Percentiles rank a stretch among this genome's conserved stretches.
Evolutionary conservation across 2,888 invertebrate genomes (phyloP).

Genomic region (Pycnomerus fuliginosus): DNA sequence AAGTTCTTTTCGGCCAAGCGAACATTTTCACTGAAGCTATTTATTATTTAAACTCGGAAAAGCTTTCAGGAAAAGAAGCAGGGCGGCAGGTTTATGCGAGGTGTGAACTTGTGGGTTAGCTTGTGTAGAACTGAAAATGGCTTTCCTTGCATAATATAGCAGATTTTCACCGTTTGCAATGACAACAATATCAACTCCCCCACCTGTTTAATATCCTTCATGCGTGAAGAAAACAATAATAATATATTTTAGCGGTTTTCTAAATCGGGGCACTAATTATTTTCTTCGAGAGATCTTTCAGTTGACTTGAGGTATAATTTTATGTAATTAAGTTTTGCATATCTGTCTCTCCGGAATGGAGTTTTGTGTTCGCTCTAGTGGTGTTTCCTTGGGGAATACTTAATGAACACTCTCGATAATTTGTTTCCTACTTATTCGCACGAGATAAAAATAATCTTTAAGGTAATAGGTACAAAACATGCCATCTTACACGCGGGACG

Average conservation of each 20-base stretch:
- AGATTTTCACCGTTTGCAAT: constrained; percentile 28
- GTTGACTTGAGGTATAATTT: constrained; percentile 42
- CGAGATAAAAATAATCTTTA: constrained; percentile 48
- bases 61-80: constrained; percentile 41
- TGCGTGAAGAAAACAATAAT: too few relatives aligned
- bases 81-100: constrained; percentile 33
- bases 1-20: constrained; percentile 26
- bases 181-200: constrained; percentile 30
- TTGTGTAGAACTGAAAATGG: constrained; percentile 28
- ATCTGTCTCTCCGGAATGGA: constrained; percentile 45
- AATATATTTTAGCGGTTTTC: too few relatives aligned
- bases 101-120: constrained; percentile 31
- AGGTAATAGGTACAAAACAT: constrained; percentile 49
- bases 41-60: constrained; percentile 47
- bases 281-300: constrained; percentile 42
- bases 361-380: constrained; percentile 25
- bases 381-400: constrained; percentile 21
- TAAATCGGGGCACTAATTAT: too few relatives aligned
- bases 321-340: constrained; percentile 48
- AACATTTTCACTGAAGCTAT: constrained; percentile 38
- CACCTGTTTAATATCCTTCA: too few relatives aligned
- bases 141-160: constrained; percentile 31
- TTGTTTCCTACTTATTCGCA: constrained; percentile 42
- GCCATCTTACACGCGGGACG: constrained; percentile 42
- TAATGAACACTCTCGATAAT: constrained; percentile 35